Evolutionary conservation across 2,888 invertebrate genomes (phyloP), one percentile per base, ranked within the genome.

Genomic region (Macrosoma leucophasiata): DNA sequence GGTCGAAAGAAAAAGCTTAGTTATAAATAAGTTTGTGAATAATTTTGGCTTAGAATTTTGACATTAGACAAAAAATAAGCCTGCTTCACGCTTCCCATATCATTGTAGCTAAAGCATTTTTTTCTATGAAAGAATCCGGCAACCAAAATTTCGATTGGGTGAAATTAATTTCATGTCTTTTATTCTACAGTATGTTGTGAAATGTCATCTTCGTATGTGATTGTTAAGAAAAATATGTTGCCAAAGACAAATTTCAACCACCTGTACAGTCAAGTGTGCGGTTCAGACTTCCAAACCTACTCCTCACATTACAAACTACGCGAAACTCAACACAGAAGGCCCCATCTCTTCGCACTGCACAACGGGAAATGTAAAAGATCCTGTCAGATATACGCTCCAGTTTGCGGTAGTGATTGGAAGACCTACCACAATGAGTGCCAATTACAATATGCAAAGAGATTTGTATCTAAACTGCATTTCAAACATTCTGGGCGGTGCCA

Each of bases 341-440:
- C 49, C 4, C 10, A 36, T 4, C 45, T 54, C 5, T 24, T 15
- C 20, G 14, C 50, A 8, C 12, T 50, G 5, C 45, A 50, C 15
- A 11, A 14, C 14, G 48, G 48, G 8, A 36, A 31, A 14, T 54
- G 53, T 30, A 49, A 42, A 21, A 43, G 38, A 29, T 19, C 39
- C 7, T 53, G 53, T 28, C 46, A 43, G 24, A 27, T 49, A 19
- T 48, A 49, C 15, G 27, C 22, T 4, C 52, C 48, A 1, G 34
- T 52, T 6, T 54, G 53, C 23, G 53, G 42, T 7, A 46, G 35
- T 19, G 29, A 50, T 23, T 37, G 36, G 11, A 48, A 30, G 26
- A 50, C 46, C 1, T 54, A 54, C 20, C 27, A 48, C 15, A 54
- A 52, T 20, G 31, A 43, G 26, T 54, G 53, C 39, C 47, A 54